These are phyloP conservation scores for Semibalanus balanoides DNA, from an alignment of 1,140 invertebrate species.

Conservation along the genomic window DNA sequence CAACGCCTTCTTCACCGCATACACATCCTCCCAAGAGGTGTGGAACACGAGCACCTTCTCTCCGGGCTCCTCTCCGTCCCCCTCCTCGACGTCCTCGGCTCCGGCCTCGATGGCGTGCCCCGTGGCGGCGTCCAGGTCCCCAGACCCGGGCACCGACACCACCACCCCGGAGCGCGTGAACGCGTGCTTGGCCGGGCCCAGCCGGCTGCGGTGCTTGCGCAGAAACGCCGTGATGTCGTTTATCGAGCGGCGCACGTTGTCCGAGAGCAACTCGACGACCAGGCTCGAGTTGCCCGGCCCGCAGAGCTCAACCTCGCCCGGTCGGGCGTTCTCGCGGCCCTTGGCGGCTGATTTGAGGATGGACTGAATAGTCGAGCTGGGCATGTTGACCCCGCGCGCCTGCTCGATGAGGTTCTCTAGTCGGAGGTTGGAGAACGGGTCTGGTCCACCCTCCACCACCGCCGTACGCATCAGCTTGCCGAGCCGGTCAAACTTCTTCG, in stretches of 20 bases:
- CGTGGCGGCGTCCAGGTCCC: slow-evolving; percentile 36
- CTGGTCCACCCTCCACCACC: slow-evolving; percentile 38
- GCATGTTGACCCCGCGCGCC: slow-evolving; percentile 43
- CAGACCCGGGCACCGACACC: slow-evolving; percentile 12
- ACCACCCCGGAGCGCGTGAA: slow-evolving; percentile 41
- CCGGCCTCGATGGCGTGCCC: slow-evolving; percentile 46
- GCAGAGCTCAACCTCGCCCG: slow-evolving; percentile 19
- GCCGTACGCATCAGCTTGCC: slow-evolving; percentile 38
- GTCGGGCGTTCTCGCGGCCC: slow-evolving; percentile 16
- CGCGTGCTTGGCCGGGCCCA: slow-evolving; percentile 26
- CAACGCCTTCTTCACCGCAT: slow-evolving; percentile 6
- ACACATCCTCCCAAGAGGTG: slow-evolving; percentile 8
- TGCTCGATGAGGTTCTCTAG: slow-evolving; percentile 40
- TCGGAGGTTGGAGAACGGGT: slow-evolving; percentile 40
- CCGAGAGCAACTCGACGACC: slow-evolving; percentile 22
- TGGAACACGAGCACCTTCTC: slow-evolving; percentile 22
- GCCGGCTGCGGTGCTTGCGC: slow-evolving; percentile 23
- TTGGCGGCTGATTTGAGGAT: slow-evolving; percentile 35
- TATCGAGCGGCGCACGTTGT: slow-evolving; percentile 17
- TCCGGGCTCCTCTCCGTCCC: slow-evolving; percentile 30
- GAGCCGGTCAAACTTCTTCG: slow-evolving; percentile 32
- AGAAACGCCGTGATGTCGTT: slow-evolving; percentile 23
- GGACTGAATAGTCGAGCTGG: slow-evolving; percentile 39
- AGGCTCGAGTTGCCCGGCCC: slow-evolving; percentile 21
- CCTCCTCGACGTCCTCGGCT: slow-evolving; percentile 43